Conservation (phyloP, 2,888 invertebrate genomes). For the Phalangium opilio region DNA sequence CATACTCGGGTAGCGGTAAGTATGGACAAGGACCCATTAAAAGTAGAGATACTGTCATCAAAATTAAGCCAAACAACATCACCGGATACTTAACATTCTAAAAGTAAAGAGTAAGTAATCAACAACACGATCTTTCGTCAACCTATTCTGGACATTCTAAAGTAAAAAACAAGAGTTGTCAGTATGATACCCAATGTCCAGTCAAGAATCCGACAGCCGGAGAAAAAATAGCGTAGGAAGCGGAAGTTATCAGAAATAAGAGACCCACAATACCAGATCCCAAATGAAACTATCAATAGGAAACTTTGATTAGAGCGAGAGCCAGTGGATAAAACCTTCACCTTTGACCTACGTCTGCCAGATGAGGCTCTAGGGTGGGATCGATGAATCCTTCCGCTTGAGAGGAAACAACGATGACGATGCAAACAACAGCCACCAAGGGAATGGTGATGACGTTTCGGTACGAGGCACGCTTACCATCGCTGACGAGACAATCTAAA, state of each 20-base stretch:
- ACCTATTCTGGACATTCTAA: no score
- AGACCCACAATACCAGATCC: conserved; percentile 49
- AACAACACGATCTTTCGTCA: no score
- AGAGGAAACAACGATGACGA: conserved; percentile 51
- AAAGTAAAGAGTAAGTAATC: no score
- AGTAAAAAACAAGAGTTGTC: no score
- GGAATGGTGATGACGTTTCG: conserved; percentile 47
- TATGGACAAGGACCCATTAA: conserved; percentile 53
- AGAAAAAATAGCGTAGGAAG: conserved; percentile 53
- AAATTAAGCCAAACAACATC: conserved; percentile 47
- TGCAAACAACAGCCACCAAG: conserved; percentile 48
- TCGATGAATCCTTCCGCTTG: conserved; percentile 61
- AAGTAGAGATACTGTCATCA: conserved; percentile 45
- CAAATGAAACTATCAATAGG: conserved; percentile 42
- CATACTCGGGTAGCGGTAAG: conserved; percentile 38
- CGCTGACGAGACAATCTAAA: no score
- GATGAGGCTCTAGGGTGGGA: conserved; percentile 57
- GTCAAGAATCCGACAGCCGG: conserved; percentile 51
- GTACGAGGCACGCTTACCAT: conserved; percentile 15
- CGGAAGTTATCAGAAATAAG: conserved; percentile 53
- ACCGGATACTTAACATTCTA: conserved; percentile 52
- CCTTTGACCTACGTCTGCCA: conserved; percentile 38
- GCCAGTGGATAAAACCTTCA: background rate
- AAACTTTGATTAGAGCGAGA: conserved; percentile 7
- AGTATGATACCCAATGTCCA: conserved; percentile 19